Evolutionary conservation across 2,888 invertebrate genomes (phyloP).

Genomic region (Melanargia galathea): DNA sequence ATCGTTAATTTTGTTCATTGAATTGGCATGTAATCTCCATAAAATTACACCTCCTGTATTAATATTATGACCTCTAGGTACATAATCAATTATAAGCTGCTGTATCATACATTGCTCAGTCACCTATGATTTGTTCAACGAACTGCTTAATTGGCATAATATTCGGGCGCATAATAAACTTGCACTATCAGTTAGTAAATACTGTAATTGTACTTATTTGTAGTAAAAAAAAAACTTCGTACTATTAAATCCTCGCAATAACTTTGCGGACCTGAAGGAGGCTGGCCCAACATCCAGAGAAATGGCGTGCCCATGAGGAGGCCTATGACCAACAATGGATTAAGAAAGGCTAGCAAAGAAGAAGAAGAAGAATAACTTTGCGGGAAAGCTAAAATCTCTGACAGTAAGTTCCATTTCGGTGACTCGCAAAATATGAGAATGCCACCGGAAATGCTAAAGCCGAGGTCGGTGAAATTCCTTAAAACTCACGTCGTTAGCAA

Average conservation of each 20-base stretch:
- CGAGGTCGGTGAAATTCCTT: slow-evolving; percentile 7
- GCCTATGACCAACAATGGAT: no score
- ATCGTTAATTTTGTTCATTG: neutral
- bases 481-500: slow-evolving; percentile 36
- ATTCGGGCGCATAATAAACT: neutral
- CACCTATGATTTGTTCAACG: slow-evolving; percentile 5
- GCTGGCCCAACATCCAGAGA: no score
- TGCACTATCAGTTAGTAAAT: neutral
- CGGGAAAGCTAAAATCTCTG: neutral
- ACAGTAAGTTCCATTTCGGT: neutral
- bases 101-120: neutral
- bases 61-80: no score
- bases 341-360: no score
- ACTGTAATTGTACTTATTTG: neutral
- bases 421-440: neutral
- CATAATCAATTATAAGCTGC: neutral
- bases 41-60: neutral
- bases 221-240: no score
- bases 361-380: neutral
- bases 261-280: no score
- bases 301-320: no score
- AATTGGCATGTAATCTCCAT: neutral
- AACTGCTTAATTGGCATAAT: neutral
- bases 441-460: neutral
- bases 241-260: no score